Base-by-base conservation (phyloP, 2,888 invertebrate genomes). In the Tiphia femorata region DNA sequence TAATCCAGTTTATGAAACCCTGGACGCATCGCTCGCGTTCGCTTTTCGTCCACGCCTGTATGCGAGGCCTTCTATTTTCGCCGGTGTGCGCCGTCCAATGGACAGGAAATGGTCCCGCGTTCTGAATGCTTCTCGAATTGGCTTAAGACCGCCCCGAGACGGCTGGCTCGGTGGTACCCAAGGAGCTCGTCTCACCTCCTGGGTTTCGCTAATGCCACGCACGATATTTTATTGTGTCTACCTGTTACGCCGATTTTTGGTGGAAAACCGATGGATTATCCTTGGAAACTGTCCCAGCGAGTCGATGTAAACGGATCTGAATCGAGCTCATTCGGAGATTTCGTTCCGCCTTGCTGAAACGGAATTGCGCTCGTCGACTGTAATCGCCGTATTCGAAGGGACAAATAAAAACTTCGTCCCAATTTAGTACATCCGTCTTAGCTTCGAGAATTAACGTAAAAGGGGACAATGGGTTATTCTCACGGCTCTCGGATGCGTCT, bases 51-150 rank as follows among this genome's bases (percentile, higher is more conserved):
- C 33, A 58, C 44, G 29, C 29, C 5, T 38, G 33, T 35, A 14
- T 14, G 27, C 8, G 49, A 56, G 49, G 52, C 37, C 60, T 51
- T 55, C 68, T 54, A 68, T 63, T 57, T n/a, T 64, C 49, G 64
- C 47, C 64, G 61, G 61, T 62, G 33, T 35, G 44, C 43, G 44
- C 49, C 41, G 54, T n/a, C 75, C 74, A 77, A 80, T 76, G 78
- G 75, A 77, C 78, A 79, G 79, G 80, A 80, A 80, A 76, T 72
- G 66, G 72, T 55, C 66, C 62, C 51, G 73, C n/a, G n/a, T 54
- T 56, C 58, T 78, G 75, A 78, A 78, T 76, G 70, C 73, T 65
- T 47, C 58, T 69, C 63, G 71, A 76, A 78, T 78, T 78, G 75
- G 78, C 77, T 79, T 73, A 71, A 75, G 68, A 64, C 58, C 68